Evolutionary conservation across 2,797 vertebrate species (phyloP).

Genomic region (Pampus argenteus): DNA sequence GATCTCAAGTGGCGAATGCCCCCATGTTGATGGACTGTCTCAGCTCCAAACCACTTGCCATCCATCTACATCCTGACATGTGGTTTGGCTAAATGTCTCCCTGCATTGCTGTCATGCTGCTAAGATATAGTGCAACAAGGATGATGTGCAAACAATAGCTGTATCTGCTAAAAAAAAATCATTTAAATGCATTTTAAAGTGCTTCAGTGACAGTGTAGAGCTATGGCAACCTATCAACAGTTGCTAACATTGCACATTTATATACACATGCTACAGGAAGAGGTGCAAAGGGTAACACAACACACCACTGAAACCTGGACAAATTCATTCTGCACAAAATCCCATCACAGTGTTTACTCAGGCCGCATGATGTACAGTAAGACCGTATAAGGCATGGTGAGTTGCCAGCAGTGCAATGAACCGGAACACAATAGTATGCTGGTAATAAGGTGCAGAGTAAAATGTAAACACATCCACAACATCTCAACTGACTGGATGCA

Average conservation of each 20-base stretch:
- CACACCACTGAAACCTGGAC: background rate
- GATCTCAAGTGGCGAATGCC: constrained; percentile 43
- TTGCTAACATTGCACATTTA: background rate
- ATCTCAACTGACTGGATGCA: constrained; percentile 17
- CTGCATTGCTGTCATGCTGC: constrained; percentile 4
- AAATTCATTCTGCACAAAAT: background rate
- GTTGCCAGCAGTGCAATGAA: constrained; percentile 22
- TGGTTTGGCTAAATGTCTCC: constrained; percentile 44
- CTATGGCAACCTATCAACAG: background rate
- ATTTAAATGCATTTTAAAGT: background rate
- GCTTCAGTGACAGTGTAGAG: background rate
- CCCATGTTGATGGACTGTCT: constrained; percentile 53
- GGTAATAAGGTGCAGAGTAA: constrained; percentile 20
- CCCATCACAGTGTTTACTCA: constrained; percentile 15
- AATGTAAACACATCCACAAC: constrained; percentile 29
- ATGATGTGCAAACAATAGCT: background rate
- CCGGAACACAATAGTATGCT: constrained; percentile 7
- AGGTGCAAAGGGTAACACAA: background rate
- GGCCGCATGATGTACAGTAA: constrained; percentile 14
- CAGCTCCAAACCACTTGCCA: constrained; percentile 30
- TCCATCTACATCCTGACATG: constrained; percentile 41
- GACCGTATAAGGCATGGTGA: background rate
- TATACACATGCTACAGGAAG: background rate
- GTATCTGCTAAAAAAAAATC: background rate
- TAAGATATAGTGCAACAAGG: constrained; percentile 8